Evolutionary conservation across 2,113 vertebrate species (phyloP), one percentile per base, ranked within the genome.

Genomic region (Ciconia boyciana): DNA sequence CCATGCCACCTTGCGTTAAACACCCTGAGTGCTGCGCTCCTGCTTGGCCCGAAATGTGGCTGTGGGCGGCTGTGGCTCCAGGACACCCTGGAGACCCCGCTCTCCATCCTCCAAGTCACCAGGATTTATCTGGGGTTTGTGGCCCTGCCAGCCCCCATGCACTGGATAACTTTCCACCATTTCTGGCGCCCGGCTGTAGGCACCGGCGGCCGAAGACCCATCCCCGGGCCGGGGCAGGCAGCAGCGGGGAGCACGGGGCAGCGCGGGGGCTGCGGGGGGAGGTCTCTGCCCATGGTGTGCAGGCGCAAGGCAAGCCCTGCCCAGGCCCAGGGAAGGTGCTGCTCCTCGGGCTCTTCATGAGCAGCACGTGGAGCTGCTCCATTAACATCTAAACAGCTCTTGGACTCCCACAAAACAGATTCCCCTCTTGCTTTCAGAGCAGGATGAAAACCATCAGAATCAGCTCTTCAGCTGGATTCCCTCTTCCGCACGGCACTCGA

Each of bases 81-180:
- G 66, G 28, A 43, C 78, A 31, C 10, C 15, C 36, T 4, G 3
- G 9, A 46, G 12, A 18, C 14, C 7, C 43, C 3, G 3, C 24
- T 44, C 58, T 13, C 46, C 17, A 0, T 21, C 26, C 36, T 43
- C 25, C n/a, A 9, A 11, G 10, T 10, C 66, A 7, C 28, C 58
- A 17, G 55, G 51, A 6, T 22, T 28, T 28, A 2, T 4, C 1
- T 5, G 11, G 43, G 15, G 10, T 10, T 61, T 7, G 43, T 58
- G 43, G 41, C 77, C 60, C 44, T 11, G 3, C 32, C 2, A 9
- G 36, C 20, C n/a, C 22, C 6, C 16, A 1, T 1, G 44, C 41
- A 5, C 1, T 14, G 4, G 44, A 1, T 17, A 11, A 41, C 1
- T 0, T 3, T 34, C 15, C 12, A 25, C 43, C 25, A 0, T 28